phyloP scores from a whole-genome alignment of 2,113 vertebrate species.

The Lonchura striata region DNA sequence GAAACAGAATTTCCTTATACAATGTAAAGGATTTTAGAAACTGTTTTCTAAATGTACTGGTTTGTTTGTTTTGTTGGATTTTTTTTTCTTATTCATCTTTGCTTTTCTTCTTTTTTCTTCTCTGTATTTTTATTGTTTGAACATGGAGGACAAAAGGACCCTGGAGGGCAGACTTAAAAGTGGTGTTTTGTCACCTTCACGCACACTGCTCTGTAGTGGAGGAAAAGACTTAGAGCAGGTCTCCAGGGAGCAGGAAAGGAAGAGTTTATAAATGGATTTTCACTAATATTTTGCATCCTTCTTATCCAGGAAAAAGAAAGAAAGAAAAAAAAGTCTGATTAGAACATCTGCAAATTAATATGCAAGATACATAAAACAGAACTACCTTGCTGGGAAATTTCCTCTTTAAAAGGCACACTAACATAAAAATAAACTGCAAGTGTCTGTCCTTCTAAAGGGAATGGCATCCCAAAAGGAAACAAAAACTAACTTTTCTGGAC shows the following conservation, averaged over 20 bases:
- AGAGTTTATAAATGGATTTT: not conserved
- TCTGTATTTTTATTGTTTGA: constrained; percentile 16
- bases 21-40: not conserved
- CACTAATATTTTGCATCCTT: not conserved
- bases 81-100: not conserved
- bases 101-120: not conserved
- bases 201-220: not conserved
- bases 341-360: not conserved
- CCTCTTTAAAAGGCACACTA: not conserved
- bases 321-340: not conserved
- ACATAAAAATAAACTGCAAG: not conserved
- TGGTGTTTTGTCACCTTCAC: constrained; percentile 35
- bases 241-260: not conserved
- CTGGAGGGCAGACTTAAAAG: constrained; percentile 18
- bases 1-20: not conserved
- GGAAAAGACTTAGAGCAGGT: not conserved
- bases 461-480: not conserved
- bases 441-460: not conserved
- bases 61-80: not conserved
- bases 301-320: not conserved
- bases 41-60: not conserved
- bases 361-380: not conserved
- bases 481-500: not conserved
- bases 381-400: not conserved
- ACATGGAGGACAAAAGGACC: not conserved